Conservation (phyloP, 1,140 invertebrate genomes). For the Mizuhopecten yessoensis region DNA sequence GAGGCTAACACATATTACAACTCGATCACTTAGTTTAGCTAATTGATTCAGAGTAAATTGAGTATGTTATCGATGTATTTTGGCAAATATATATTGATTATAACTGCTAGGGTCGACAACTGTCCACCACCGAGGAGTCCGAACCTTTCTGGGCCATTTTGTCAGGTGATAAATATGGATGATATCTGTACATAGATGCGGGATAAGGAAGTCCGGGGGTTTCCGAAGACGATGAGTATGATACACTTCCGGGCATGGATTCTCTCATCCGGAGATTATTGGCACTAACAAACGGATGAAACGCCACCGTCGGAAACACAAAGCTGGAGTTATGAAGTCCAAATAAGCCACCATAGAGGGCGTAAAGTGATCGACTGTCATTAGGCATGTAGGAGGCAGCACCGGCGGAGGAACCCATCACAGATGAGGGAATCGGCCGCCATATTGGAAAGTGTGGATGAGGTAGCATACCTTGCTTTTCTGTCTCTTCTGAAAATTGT, state of each 20-base stretch:
- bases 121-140: slow-evolving; percentile 57
- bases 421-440: slow-evolving; percentile 72
- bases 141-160: slow-evolving; percentile 68
- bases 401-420: slow-evolving; percentile 62
- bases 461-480: slow-evolving; percentile 70
- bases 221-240: slow-evolving; percentile 53
- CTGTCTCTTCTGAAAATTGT: slow-evolving; percentile 68
- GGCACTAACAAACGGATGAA: slow-evolving; percentile 69
- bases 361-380: slow-evolving; percentile 70
- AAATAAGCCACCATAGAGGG: slow-evolving; percentile 76
- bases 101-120: slow-evolving; percentile 53
- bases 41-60: background rate
- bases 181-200: slow-evolving; percentile 67
- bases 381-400: slow-evolving; percentile 61
- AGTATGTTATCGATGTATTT: slow-evolving; percentile 18
- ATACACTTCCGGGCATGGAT: slow-evolving; percentile 51
- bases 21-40: background rate
- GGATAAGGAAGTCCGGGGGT: slow-evolving; percentile 64
- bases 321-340: slow-evolving; percentile 72
- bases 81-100: background rate
- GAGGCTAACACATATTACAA: background rate
- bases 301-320: slow-evolving; percentile 69
- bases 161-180: slow-evolving; percentile 68
- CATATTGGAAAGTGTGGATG: slow-evolving; percentile 73
- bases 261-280: slow-evolving; percentile 69